Base-by-base conservation (phyloP, 2,888 invertebrate species). In the Sylvicola fuscatus region DNA sequence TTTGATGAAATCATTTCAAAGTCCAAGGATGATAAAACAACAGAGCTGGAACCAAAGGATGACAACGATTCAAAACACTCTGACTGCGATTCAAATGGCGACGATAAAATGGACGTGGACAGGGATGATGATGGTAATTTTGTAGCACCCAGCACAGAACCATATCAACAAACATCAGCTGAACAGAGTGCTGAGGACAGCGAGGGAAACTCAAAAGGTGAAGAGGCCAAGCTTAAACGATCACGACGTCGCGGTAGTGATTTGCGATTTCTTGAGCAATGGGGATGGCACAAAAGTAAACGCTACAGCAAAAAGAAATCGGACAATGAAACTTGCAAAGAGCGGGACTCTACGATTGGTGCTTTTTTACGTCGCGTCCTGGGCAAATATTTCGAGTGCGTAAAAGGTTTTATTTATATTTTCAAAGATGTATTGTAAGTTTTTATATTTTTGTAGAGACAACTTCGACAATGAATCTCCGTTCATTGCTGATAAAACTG, bases 161-260 rank as follows among this genome's bases (percentile, higher is more conserved):
- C 21, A 6, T 21, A 21, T 21, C 21, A 21, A 8, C 21, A 21
- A 21, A 21, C 21, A 21, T 21, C 21, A 15, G 43, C 42, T 12
- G 42, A 45, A 52, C 62, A 61, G 38, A 48, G 58, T 32, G 60
- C 58, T 36, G 61, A 61, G 38, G 62, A 62, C 45, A 61, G 61
- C 28, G 61, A 60, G 48, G 41, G 42, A 38, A 42, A 44, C 32
- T 41, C 38, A 33, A 39, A 27, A 8, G 41, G 37, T 14, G 35
- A 37, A 7, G 32, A 29, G 33, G 41, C 38, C 38, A 17, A 37
- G 36, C 35, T 32, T 1, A 57, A 54, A 36, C 34, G n/a, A 11
- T 54, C 57, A 5, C 68, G 79, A 44, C 60, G 80, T n/a, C 62
- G 79, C 40, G 70, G 80, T 28, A 79, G 77, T 54, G 72, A 76